Evolutionary conservation across 2,113 vertebrate species (phyloP).

Genomic region (Percina caprodes): DNA sequence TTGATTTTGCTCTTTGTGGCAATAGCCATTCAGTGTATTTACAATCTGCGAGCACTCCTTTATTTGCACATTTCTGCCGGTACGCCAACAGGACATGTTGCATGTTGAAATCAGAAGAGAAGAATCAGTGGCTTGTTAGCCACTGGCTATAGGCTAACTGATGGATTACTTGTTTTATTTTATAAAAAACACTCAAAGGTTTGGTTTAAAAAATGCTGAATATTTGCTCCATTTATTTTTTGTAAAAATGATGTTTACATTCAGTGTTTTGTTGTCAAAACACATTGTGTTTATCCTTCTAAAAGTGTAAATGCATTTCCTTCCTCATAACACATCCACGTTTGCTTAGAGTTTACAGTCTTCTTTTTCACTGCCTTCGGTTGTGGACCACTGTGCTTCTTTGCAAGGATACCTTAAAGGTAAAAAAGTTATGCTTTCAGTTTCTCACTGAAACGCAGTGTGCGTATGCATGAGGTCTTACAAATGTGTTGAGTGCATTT

Average conservation of each 20-base stretch:
- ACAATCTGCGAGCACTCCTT: slow-evolving; percentile 2
- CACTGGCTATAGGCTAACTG: neutral
- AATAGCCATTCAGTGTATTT: slow-evolving; percentile 8
- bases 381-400: neutral
- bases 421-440: neutral
- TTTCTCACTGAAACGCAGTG: neutral
- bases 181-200: neutral
- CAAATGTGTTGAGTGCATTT: neutral
- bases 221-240: neutral
- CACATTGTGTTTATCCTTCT: neutral
- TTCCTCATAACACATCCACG: neutral
- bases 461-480: neutral
- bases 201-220: neutral
- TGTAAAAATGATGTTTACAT: neutral
- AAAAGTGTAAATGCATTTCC: neutral
- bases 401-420: neutral
- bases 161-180: neutral
- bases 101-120: too few species aligned
- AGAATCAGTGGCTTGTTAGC: neutral
- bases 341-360: neutral
- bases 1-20: neutral
- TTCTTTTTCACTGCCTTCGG: neutral
- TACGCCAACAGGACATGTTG: neutral
- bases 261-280: neutral
- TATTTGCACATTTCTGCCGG: slow-evolving; percentile 49